Evolutionary conservation across 2,113 vertebrate species (phyloP).

Genomic region (Coptodon rendalli): DNA sequence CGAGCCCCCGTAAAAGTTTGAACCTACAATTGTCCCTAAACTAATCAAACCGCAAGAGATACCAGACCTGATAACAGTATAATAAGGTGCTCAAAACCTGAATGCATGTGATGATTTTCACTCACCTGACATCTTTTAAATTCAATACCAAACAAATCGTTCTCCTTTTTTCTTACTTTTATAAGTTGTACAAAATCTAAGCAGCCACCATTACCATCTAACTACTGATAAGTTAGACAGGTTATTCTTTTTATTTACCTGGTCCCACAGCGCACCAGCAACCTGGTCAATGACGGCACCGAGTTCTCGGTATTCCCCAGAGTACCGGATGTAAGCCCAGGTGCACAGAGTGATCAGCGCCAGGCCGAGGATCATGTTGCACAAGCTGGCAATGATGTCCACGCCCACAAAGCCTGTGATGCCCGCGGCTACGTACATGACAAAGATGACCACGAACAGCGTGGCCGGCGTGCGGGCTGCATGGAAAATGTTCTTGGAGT

Average conservation of each 20-base stretch:
- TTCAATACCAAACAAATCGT: not conserved
- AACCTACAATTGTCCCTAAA: fast-evolving
- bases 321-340: conserved; percentile 99
- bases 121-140: not conserved
- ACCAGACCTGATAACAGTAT: not conserved
- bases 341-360: conserved; percentile 96
- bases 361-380: conserved; percentile 98
- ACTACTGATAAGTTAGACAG: not conserved
- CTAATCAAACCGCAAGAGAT: not conserved
- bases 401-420: conserved; percentile 94
- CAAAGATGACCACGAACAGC: conserved; percentile 98
- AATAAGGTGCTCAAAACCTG: not conserved
- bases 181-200: not conserved
- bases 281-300: conserved; percentile 98
- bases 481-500: conserved; percentile 99
- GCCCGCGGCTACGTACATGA: conserved; percentile 92
- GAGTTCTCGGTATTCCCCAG: conserved; percentile 95
- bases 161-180: not conserved
- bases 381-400: conserved; percentile 96
- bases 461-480: conserved; percentile 96
- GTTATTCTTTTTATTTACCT: conserved; percentile 71
- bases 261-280: conserved; percentile 96
- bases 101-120: not conserved
- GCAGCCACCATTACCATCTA: not conserved
- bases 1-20: not conserved